Evolutionary conservation across 2,113 vertebrate species (phyloP), one percentile per base, ranked within the genome.

Genomic region (Lepisosteus osseus): DNA sequence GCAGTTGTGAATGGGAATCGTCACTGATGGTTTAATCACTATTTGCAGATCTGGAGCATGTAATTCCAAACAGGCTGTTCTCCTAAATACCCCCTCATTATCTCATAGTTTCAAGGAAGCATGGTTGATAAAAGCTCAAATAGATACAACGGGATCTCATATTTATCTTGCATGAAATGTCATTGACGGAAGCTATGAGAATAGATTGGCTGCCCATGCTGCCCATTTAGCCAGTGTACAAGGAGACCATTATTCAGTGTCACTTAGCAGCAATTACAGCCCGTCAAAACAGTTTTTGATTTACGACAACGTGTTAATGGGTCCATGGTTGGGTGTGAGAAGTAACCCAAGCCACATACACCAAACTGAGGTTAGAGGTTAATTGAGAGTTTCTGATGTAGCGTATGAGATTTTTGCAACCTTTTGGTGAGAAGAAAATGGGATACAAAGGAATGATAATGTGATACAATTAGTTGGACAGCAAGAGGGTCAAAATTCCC

Each of bases 401-500:
- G 92, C 83, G 87, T 93, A 95, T 95, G 94, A 95, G 95, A 94
- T 95, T 96, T 94, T 88, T 89, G 92, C 88, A 93, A 93, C 87
- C 92, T 93, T 96, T 95, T 87, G 87, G 88, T 82, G 84, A 85
- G 77, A 91, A 88, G 82, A 90, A 89, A 89, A 82, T 87, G 80
- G 81, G 75, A 81, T 88, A 95, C 90, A 94, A 95, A 95, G 93
- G 92, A 84, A 87, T 90, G 82, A 95, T 94, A 96, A 95, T 94
- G 92, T 95, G 93, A 96, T 95, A 96, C 92, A 96, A 97, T 97
- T 95, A 95, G 92, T 90, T 81, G 88, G 90, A 94, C 94, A 92
- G 88, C 88, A 88, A 79, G 85, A 91, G 86, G 83, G 91, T 90
- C 89, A 88, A 84, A 92, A 93, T 90, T 90, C 82, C 86, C 86